phyloP scores from a whole-genome alignment of 2,888 invertebrate genomes.

The Drosophila borborema region DNA sequence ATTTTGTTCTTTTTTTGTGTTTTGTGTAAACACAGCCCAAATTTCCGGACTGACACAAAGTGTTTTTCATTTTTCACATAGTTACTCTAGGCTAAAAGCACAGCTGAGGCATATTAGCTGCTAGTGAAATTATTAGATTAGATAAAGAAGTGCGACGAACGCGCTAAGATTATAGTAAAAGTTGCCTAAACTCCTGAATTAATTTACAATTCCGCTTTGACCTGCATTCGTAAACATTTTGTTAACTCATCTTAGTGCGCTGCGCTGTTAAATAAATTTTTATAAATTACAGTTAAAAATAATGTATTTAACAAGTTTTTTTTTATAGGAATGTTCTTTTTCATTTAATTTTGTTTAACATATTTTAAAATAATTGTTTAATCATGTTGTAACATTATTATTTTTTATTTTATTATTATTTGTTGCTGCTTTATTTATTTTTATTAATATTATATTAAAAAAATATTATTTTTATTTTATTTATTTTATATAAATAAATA shows the following conservation, averaged over 20 bases:
- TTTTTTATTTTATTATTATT: too few relatives aligned
- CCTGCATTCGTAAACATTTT: neutral
- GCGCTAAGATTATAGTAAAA: neutral
- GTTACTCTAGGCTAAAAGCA: neutral
- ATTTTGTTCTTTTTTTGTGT: neutral
- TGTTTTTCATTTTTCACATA: conserved; percentile 42
- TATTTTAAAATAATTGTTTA: too few relatives aligned
- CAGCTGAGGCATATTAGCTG: neutral
- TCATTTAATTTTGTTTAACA: too few relatives aligned
- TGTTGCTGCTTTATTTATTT: too few relatives aligned
- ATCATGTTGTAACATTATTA: too few relatives aligned
- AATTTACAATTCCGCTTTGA: neutral
- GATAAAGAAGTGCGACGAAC: neutral
- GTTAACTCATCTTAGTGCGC: neutral
- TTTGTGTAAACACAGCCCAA: conserved; percentile 40
- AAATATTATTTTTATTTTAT: too few relatives aligned
- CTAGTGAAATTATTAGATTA: neutral
- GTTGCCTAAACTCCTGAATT: neutral
- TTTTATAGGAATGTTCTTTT: too few relatives aligned
- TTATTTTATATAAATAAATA: too few relatives aligned
- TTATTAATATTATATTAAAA: neutral
- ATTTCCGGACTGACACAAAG: conserved; percentile 38
- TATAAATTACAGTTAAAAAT: neutral
- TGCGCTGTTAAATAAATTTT: neutral
- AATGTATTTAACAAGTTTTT: too few relatives aligned